These are phyloP conservation scores for Glossophaga mutica DNA, from an alignment of 2,797 vertebrate species.

Conservation along the genomic window DNA sequence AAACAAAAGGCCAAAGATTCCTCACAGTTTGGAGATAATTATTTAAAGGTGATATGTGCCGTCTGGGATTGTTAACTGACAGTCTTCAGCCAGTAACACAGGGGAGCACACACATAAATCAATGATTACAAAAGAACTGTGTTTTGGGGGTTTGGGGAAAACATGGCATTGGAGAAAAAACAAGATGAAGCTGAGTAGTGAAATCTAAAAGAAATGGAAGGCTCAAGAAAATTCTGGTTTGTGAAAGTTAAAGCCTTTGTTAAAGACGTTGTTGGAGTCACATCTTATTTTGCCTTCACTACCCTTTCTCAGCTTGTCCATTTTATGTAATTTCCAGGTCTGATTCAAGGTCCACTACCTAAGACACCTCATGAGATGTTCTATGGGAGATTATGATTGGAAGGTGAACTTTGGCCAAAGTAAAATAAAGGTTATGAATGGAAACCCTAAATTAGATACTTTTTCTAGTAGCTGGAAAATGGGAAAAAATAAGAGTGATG, in stretches of 20 bases:
- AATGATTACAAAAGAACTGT: background rate
- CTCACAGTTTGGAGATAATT: background rate
- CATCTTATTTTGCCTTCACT: background rate
- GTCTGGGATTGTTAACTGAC: background rate
- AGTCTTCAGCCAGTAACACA: background rate
- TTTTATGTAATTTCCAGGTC: background rate
- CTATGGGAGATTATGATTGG: background rate
- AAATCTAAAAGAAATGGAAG: background rate
- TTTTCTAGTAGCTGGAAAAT: background rate
- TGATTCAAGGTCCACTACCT: background rate
- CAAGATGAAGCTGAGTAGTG: background rate
- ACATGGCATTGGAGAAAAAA: background rate
- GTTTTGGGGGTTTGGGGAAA: too few relatives aligned
- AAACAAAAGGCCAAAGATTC: background rate
- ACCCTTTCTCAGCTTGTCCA: background rate
- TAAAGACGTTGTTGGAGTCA: background rate
- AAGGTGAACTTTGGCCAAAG: background rate
- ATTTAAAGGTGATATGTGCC: background rate
- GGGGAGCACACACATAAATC: background rate
- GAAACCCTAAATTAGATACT: background rate
- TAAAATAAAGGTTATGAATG: background rate
- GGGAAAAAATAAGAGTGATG: background rate
- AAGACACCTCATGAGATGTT: background rate
- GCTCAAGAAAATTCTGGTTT: background rate
- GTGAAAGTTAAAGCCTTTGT: background rate